Conservation (phyloP, 2,888 invertebrate species). For the Luperina nickerlii region DNA sequence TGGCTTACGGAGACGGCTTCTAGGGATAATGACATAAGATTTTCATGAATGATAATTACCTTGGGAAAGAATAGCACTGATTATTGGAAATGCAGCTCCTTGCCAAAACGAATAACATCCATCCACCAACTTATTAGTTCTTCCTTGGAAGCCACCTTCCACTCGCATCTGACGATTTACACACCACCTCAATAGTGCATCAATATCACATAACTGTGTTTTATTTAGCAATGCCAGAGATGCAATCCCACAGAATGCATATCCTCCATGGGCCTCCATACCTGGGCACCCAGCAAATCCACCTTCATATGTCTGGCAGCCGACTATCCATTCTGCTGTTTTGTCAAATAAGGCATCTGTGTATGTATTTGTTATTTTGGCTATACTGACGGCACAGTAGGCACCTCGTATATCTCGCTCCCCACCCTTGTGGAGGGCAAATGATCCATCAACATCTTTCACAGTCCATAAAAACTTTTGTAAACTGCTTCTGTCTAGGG, state of each 20-base stretch:
- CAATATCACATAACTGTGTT: conserved; percentile 93
- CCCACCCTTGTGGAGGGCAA: conserved; percentile 97
- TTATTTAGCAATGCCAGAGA: conserved; percentile 95
- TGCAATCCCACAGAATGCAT: conserved; percentile 99
- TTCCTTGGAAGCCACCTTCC: conserved; percentile 99
- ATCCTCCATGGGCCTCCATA: conserved; percentile 99
- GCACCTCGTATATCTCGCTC: conserved; percentile 98
- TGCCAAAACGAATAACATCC: conserved; percentile 99
- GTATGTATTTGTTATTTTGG: conserved; percentile 95
- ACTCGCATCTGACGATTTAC: conserved; percentile 97
- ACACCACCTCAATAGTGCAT: conserved; percentile 95
- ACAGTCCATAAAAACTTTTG: conserved; percentile 95
- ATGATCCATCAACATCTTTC: conserved; percentile 96
- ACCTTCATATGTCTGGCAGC: conserved; percentile 99
- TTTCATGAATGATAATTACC: conserved; percentile 70
- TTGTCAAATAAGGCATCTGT: conserved; percentile 94
- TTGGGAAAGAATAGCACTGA: conserved; percentile 93
- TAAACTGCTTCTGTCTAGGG: conserved; percentile 95
- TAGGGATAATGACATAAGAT: neutral
- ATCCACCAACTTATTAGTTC: conserved; percentile 99
- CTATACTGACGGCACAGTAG: conserved; percentile 98
- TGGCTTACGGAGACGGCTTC: neutral
- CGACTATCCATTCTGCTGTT: conserved; percentile 97
- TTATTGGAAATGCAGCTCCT: conserved; percentile 97
- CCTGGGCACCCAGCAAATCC: conserved; percentile 97